A percentile compares a stretch with the other conserved stretches of the same genome.
phyloP scores from a whole-genome alignment of 2,113 vertebrate genomes.

The Lampris megalopsis region DNA sequence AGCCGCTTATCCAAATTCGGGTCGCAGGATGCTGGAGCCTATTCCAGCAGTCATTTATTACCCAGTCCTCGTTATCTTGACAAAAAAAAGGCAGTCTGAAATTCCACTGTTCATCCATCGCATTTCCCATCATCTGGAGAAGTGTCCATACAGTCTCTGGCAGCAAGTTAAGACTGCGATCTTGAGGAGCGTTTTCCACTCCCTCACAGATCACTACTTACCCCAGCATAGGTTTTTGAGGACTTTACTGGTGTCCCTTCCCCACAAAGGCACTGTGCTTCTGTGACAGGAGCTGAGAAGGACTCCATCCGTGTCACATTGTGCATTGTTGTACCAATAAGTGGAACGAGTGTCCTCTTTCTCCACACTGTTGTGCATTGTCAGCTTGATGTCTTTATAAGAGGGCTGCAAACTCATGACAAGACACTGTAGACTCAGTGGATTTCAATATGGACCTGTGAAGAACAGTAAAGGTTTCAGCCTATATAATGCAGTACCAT shows the following conservation, averaged over 20 bases:
- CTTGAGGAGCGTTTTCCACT: neutral
- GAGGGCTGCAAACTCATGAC: constrained; percentile 13
- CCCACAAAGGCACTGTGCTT: constrained; percentile 60
- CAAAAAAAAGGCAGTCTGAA: constrained; percentile 17
- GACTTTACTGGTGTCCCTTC: constrained; percentile 34
- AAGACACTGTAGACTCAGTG: constrained; percentile 69
- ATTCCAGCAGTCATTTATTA: neutral
- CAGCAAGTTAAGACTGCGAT: constrained; percentile 1
- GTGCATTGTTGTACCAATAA: constrained; percentile 36
- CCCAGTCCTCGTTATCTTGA: constrained; percentile 11
- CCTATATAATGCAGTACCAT: too few species aligned
- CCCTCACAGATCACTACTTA: constrained; percentile 9
- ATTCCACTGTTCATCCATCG: neutral
- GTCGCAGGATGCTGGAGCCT: too few species aligned
- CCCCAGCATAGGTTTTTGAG: constrained; percentile 10
- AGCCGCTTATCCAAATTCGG: too few species aligned
- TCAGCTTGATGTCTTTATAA: constrained; percentile 1
- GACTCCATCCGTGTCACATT: constrained; percentile 31
- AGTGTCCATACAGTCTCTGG: constrained; percentile 21
- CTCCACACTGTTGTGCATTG: constrained; percentile 15
- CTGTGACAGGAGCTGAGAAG: constrained; percentile 8
- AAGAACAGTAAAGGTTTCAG: neutral
- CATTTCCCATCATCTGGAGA: constrained; percentile 4
- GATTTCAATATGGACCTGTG: constrained; percentile 86
- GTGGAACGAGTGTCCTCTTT: constrained; percentile 32